Evolutionary conservation across 2,888 invertebrate genomes (phyloP), one percentile per base, ranked within the genome.

Genomic region (Heterodera filipjevi): DNA sequence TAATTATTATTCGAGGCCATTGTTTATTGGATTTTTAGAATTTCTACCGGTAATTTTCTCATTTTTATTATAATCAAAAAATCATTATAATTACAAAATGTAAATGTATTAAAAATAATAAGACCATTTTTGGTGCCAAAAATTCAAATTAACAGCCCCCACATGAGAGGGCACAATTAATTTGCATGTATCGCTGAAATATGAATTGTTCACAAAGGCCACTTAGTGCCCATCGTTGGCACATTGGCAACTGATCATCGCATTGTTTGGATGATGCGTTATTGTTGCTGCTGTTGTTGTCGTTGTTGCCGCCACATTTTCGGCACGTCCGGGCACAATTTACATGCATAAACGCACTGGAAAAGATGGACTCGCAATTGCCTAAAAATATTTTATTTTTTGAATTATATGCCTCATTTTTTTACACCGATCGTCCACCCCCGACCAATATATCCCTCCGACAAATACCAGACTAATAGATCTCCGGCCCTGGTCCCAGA

Each of bases 311-410:
- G 79, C 77, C 35, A 76, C 88, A 88, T 59, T 83, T 84, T 16
- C 82, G 82, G 76, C 88, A 88, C 70, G 85, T 86, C 39, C 82
- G 76, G 14, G 86, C 83, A 79, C 88, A 88, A 74, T 87, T 86
- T 73, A 85, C 84, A 1, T 82, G 72, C 88, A 88, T 89, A 76
- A 88, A 88, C 0, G 71, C 64, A 8, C 46, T 33, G 39, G 77
- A 77, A 66, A 77, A 78, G 8, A 84, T 77, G 66, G 86, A 86
- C 44, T 85, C 86, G 76, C 88, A 88, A 14, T 66, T 53, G 2
- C 68, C 75, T 75, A 35, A 35, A 32, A 16, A 16, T 16, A 71
- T 39, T 72, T 39, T 59, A 46, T 39, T 32, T 71, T 30, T 71
- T 71, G n/a, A 71, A 71, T 32, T 71, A 6, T 71, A 30, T n/a